These are phyloP conservation scores for Drosophila fuyamai DNA, from an alignment of 1,140 invertebrate species.

Conservation along the genomic window DNA sequence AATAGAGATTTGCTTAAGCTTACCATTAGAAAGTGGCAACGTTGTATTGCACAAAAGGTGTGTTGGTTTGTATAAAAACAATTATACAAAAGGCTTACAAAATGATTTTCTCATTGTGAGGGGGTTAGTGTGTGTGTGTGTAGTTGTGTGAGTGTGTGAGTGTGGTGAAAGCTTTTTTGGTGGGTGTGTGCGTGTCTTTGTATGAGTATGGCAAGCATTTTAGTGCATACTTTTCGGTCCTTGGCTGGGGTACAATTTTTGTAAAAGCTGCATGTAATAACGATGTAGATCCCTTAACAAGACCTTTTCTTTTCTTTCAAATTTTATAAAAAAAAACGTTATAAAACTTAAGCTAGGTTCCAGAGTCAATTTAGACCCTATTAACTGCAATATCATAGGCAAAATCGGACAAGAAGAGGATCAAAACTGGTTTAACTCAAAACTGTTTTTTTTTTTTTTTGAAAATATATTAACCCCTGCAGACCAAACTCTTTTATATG, in stretches of 20 bases:
- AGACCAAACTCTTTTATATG: conserved; percentile 16
- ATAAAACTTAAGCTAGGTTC: not conserved
- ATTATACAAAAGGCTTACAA: conserved; percentile 40
- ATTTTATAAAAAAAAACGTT: not conserved
- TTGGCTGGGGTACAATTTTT: not conserved
- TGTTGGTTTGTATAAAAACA: conserved; percentile 29
- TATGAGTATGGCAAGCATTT: conserved; percentile 29
- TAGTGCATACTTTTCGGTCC: conserved; percentile 57
- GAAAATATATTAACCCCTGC: not conserved
- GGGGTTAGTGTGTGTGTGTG: conserved; percentile 3
- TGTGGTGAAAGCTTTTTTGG: conserved; percentile 23
- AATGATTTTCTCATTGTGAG: conserved; percentile 17
- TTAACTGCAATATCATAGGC: not conserved
- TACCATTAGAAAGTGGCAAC: conserved; percentile 8
- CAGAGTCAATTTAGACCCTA: not conserved
- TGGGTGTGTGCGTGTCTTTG: conserved; percentile 16
- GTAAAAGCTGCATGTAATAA: conserved; percentile 6
- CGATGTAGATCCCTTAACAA: not conserved
- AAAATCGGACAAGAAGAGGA: not conserved
- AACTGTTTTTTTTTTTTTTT: too few species aligned
- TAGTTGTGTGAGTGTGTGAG: conserved; percentile 1
- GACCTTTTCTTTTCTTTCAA: not conserved
- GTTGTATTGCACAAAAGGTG: conserved; percentile 36
- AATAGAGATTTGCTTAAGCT: conserved; percentile 28
- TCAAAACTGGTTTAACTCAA: not conserved